A percentile compares a stretch with the other conserved stretches of the same genome.
Conservation (phyloP, 2,113 vertebrate genomes). For the Myanophis thanlyinensis region DNA sequence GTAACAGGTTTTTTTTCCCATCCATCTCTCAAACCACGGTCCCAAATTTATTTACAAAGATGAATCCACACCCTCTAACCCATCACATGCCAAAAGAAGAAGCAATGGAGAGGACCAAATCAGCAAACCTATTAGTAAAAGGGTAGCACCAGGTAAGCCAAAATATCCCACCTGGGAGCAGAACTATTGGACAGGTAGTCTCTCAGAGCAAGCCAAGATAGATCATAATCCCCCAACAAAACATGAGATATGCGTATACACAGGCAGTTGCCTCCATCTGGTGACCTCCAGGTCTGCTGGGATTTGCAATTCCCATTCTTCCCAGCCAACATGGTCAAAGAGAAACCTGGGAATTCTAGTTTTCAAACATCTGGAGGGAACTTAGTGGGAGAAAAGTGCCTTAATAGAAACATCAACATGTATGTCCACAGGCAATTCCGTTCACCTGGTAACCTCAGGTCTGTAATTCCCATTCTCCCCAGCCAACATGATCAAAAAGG, state of each 20-base stretch:
- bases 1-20: not conserved
- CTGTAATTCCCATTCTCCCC: not conserved
- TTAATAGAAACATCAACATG: not conserved
- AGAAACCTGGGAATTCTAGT: not conserved
- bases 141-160: not conserved
- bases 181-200: not conserved
- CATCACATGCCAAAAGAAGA: not conserved
- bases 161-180: not conserved
- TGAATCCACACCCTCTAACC: not conserved
- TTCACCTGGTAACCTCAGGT: not conserved
- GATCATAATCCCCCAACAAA: constrained; percentile 10
- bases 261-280: constrained; percentile 1
- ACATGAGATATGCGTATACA: not conserved
- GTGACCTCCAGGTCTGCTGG: not conserved
- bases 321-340: not conserved
- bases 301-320: not conserved
- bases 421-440: not conserved
- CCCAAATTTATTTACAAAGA: constrained; percentile 14
- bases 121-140: not conserved
- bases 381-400: not conserved
- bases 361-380: not conserved
- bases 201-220: not conserved
- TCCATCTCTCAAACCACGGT: not conserved
- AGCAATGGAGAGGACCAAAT: constrained; percentile 10
- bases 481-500: not conserved